Evolutionary conservation across 2,888 invertebrate genomes (phyloP), one percentile per base, ranked within the genome.

Genomic region (Tenthredo notha): DNA sequence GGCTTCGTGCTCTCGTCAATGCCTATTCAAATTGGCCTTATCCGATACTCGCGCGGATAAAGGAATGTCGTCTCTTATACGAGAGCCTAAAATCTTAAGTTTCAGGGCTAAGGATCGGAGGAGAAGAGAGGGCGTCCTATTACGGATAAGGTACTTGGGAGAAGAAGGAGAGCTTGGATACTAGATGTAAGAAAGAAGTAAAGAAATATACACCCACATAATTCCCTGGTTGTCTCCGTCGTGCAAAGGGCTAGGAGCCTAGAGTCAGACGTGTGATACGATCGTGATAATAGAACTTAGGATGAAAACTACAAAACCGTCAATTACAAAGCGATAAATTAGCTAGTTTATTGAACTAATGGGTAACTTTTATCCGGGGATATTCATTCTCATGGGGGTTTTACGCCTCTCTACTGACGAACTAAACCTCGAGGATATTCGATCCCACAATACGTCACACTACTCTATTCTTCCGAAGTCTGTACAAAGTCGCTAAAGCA

Each of bases 1-100:
- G 77, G 18, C 54, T 47, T 88, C 29, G 47, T 87, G 87, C 89
- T 89, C 88, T 89, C 86, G 88, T 89, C 90, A 91, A 92, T 90
- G 90, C 88, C 90, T 91, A 91, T 91, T 91, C 91, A 91, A 92
- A 92, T 91, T 91, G 90, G 89, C 88, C 90, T 91, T 91, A 92
- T 92, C 91, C 77, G 77, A 77, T 77, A 77, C 54, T 54, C 25
- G 25, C 75, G 33, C 18, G 50, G 77, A 77, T 77, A 50, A 77
- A 50, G 90, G 86, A 87, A 86, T 86, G 85, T 87, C 88, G 87
- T 85, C 86, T 87, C 87, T 86, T 88, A n/a, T n/a, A 88, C 88
- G 88, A 88, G 89, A 87, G 88, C 88, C 89, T 89, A 21, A 47
- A 47, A 47, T 50, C 77, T 77, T 77, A n/a, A 77, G 77, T 77